Conservation (phyloP, 2,797 vertebrate species). For the Gymnodraco acuticeps region DNA sequence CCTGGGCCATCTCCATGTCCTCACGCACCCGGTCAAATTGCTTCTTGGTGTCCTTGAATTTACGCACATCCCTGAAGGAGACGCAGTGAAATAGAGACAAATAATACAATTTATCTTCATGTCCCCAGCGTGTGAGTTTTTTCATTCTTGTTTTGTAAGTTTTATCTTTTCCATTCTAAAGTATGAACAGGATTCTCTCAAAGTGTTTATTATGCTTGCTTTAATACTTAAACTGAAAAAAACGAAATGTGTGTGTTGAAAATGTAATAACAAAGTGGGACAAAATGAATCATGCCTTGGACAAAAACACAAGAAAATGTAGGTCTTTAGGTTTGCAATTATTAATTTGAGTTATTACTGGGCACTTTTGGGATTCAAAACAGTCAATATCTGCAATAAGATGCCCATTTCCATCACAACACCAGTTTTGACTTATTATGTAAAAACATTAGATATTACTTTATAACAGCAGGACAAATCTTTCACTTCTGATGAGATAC, state of each 20-base stretch:
- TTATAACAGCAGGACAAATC: neutral
- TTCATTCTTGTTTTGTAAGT: no score
- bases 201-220: no score
- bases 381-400: neutral
- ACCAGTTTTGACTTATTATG: neutral
- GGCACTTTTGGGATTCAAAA: neutral
- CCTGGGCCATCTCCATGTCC: slow-evolving; percentile 96
- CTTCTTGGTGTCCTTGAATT: slow-evolving; percentile 99
- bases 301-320: neutral
- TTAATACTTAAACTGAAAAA: no score
- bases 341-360: neutral
- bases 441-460: neutral
- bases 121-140: neutral
- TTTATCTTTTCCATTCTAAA: no score
- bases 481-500: slow-evolving; percentile 63
- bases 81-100: neutral
- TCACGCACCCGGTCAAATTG: slow-evolving; percentile 96
- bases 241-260: no score
- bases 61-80: slow-evolving; percentile 90
- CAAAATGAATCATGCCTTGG: fast-evolving
- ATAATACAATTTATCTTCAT: fast-evolving
- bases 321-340: neutral
- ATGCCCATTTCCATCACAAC: neutral
- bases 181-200: no score
- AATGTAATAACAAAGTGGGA: no score